Percentiles rank a stretch among this genome's conserved stretches.
phyloP scores from a whole-genome alignment of 2,888 invertebrate genomes.

The Apotomis betuletana region DNA sequence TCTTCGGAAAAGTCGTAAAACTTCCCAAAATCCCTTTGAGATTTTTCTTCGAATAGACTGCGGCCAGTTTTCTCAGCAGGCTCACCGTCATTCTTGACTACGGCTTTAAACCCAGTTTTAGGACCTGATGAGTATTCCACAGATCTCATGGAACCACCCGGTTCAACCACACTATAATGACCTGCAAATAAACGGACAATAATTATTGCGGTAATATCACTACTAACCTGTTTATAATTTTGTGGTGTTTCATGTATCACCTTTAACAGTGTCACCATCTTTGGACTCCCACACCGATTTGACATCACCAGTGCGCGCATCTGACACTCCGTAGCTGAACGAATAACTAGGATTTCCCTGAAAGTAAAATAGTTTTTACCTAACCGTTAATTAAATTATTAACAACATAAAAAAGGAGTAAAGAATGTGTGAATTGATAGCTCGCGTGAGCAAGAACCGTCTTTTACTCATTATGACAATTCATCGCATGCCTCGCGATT shows the following conservation, averaged over 20 bases:
- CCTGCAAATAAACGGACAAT: slow-evolving; percentile 60
- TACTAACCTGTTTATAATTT: not conserved
- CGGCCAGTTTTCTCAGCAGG: slow-evolving; percentile 48
- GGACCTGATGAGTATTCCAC: slow-evolving; percentile 85
- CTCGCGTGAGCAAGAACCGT: slow-evolving; percentile 73
- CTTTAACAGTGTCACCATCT: slow-evolving; percentile 84
- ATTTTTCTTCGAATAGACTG: slow-evolving; percentile 62
- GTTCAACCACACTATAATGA: slow-evolving; percentile 87
- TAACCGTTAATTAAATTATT: slow-evolving; percentile 55
- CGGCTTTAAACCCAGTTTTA: slow-evolving; percentile 82
- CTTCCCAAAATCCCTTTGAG: slow-evolving; percentile 68
- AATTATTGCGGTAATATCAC: slow-evolving; percentile 1
- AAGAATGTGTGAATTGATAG: slow-evolving; percentile 69
- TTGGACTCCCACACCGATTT: slow-evolving; percentile 86
- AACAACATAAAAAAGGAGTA: slow-evolving; percentile 52
- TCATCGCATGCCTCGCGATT: slow-evolving; percentile 69
- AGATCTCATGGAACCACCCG: slow-evolving; percentile 85
- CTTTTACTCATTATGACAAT: slow-evolving; percentile 70
- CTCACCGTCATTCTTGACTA: slow-evolving; percentile 80
- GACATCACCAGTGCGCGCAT: slow-evolving; percentile 83
- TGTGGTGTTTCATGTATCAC: slow-evolving; percentile 49
- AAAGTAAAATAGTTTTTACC: slow-evolving; percentile 60
- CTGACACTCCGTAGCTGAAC: slow-evolving; percentile 85
- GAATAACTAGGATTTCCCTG: slow-evolving; percentile 84
- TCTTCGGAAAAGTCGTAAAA: slow-evolving; percentile 70